Evolutionary conservation across 2,113 vertebrate species (phyloP).

Genomic region (Chelonoidis abingdonii): DNA sequence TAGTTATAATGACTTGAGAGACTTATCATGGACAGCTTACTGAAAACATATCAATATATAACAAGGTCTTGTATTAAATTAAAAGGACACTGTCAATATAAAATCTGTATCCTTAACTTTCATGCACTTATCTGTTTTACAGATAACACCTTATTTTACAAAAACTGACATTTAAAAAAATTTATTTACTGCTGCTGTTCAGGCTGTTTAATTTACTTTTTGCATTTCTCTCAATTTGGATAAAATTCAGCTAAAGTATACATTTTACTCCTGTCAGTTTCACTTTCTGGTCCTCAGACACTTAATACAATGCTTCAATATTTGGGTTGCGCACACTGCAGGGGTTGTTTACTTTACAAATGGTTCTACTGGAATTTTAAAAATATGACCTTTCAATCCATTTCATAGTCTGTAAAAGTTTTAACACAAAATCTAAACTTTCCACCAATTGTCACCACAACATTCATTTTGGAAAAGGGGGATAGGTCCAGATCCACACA

Average conservation of each 20-base stretch:
- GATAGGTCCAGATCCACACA: neutral
- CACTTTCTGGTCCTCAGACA: constrained; percentile 2
- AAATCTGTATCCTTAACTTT: neutral
- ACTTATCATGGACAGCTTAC: neutral
- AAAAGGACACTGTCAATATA: neutral
- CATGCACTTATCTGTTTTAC: neutral
- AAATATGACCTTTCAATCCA: neutral
- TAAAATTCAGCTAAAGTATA: neutral
- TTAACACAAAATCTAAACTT: neutral
- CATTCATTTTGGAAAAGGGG: neutral
- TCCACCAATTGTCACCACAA: neutral
- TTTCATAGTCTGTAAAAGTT: neutral
- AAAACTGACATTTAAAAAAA: neutral
- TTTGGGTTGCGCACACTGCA: neutral
- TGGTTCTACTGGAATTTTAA: neutral
- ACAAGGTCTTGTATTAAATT: neutral
- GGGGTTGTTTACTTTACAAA: neutral
- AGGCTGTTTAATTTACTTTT: neutral
- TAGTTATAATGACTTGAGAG: neutral
- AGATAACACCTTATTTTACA: neutral
- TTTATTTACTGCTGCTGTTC: neutral
- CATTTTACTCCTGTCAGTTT: neutral
- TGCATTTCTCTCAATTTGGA: neutral
- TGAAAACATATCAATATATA: neutral
- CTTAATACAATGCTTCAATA: neutral